Base-by-base conservation (phyloP, 2,888 invertebrate species). In the Sepioteuthis lessoniana region DNA sequence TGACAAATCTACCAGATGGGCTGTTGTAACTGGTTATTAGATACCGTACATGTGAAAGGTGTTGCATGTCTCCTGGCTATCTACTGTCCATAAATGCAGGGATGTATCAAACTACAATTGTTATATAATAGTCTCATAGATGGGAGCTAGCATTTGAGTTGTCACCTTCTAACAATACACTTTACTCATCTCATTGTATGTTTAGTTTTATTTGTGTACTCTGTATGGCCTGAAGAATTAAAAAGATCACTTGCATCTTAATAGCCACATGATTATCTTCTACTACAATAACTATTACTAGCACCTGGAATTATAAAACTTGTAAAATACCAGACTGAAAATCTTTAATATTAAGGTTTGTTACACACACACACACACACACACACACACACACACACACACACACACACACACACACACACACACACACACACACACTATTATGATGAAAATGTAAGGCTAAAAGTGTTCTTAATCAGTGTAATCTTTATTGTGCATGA, bases 51-150 rank as follows among this genome's bases (percentile, higher is more conserved):
- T 35, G n/a, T 76, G 76, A 76, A 76, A 76, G 76, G 76, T 76
- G 76, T 76, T 76, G 35, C n/a, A 76, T 76, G 76, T 76, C 76
- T 76, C 76, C n/a, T 35, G 76, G n/a, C 35, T 35, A 35, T 76
- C 76, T 76, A 76, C 76, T 76, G 76, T 76, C 76, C n/a, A 13
- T 76, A 76, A 76, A 76, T 76, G n/a, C 76, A 76, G 76, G 55
- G n/a, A 76, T 76, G 10, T 76, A 76, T n/a, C 19, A n/a, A 76
- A n/a, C 76, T 76, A n/a, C 76, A n/a, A 76, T 76, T n/a, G 76
- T 76, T 76, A 35, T n/a, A 76, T 76, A 76, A 76, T 76, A 4
- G n/a, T 13, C n/a, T n/a, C 16, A 76, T n/a, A 76, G 76, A 76
- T 76, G 76, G 35, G 35, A 35, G 76, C n/a, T 76, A 76, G n/a